These are phyloP conservation scores for Eretmocerus hayati DNA, from an alignment of 2,888 invertebrate genomes.

Conservation along the genomic window DNA sequence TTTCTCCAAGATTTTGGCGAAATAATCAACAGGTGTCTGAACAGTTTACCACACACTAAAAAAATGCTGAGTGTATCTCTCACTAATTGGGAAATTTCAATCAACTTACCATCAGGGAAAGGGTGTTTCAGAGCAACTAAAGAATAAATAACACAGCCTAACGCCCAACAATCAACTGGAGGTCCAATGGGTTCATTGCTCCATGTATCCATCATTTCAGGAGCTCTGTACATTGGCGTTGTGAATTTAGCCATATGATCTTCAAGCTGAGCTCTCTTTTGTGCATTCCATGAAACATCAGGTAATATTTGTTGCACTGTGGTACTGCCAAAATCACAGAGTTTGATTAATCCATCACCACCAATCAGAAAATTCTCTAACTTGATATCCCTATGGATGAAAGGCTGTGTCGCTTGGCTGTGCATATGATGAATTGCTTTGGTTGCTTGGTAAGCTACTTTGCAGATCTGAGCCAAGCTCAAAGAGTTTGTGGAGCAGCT, in stretches of 20 bases:
- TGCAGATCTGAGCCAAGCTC: conserved; percentile 64
- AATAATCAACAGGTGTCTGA: too few species aligned
- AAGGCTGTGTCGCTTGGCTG: conserved; percentile 73
- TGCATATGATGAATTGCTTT: conserved; percentile 92
- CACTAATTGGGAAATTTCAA: not conserved
- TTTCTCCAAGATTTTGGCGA: too few species aligned
- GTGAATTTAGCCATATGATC: conserved; percentile 82
- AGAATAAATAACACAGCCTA: conserved; percentile 91
- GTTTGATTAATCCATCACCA: conserved; percentile 75
- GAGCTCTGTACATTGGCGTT: conserved; percentile 94
- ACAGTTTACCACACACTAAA: not conserved
- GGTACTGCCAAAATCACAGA: conserved; percentile 97
- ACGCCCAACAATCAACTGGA: conserved; percentile 91
- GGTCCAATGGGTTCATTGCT: conserved; percentile 88
- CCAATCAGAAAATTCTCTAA: conserved; percentile 90
- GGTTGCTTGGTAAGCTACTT: conserved; percentile 86
- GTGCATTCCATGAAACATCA: conserved; percentile 86
- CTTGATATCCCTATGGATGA: conserved; percentile 93
- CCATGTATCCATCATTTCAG: conserved; percentile 98
- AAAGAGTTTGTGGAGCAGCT: conserved; percentile 47
- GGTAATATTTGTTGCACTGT: conserved; percentile 76
- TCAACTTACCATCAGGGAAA: conserved; percentile 75
- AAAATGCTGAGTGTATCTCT: not conserved
- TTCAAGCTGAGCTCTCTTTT: conserved; percentile 83
- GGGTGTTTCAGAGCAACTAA: conserved; percentile 93